phyloP scores from a whole-genome alignment of 2,113 vertebrate genomes.

The Zosterops borbonicus region DNA sequence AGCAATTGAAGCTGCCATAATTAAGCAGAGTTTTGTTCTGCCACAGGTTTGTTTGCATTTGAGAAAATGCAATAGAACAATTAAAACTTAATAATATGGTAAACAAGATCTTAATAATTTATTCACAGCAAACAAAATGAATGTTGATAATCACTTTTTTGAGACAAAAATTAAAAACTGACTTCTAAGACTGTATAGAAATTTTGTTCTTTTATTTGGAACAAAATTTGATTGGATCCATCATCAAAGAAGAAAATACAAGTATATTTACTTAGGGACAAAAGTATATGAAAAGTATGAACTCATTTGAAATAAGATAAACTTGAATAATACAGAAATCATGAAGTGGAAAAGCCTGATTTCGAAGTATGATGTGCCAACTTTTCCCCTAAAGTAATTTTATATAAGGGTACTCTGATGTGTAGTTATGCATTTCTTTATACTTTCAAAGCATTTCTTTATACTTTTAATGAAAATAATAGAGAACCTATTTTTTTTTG shows the following conservation, averaged over 20 bases:
- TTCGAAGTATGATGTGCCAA: not conserved
- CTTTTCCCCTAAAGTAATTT: not conserved
- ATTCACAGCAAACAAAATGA: constrained; percentile 68
- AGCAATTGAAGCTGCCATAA: constrained; percentile 19
- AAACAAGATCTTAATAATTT: constrained; percentile 77
- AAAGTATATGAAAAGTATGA: not conserved
- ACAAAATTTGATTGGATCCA: not conserved
- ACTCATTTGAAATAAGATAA: not conserved
- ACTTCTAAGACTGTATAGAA: not conserved
- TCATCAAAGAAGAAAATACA: not conserved
- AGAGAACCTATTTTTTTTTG: not conserved
- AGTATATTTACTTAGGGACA: not conserved
- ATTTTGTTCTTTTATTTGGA: not conserved
- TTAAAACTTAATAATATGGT: constrained; percentile 78
- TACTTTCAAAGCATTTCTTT: not conserved
- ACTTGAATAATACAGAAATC: not conserved
- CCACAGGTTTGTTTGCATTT: constrained; percentile 59
- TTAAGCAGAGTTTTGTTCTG: constrained; percentile 47
- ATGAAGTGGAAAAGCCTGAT: not conserved
- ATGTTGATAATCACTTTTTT: constrained; percentile 20
- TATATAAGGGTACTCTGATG: not conserved
- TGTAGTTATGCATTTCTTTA: not conserved
- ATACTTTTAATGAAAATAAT: not conserved
- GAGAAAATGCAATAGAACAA: constrained; percentile 68
- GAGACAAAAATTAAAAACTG: not conserved